Conservation (phyloP, 2,888 invertebrate genomes). For the Drosophila anomelani region DNA sequence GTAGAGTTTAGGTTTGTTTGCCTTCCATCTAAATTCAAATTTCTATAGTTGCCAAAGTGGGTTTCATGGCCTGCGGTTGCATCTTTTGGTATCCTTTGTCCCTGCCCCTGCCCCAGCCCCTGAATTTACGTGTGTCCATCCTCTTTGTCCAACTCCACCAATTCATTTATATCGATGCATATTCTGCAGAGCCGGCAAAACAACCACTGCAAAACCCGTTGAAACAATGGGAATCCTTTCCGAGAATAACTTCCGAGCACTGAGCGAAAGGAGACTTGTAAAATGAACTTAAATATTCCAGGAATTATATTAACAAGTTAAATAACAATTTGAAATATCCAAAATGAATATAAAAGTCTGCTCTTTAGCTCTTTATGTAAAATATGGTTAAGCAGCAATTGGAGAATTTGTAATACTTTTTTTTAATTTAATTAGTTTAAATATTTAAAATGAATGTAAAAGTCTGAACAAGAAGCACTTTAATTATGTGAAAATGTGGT, state of each 20-base stretch:
- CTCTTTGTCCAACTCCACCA: constrained; percentile 24
- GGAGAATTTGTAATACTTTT: no score
- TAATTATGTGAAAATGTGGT: no score
- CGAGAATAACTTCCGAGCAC: constrained; percentile 16
- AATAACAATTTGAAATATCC: no score
- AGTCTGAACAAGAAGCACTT: no score
- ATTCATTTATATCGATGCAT: constrained; percentile 48
- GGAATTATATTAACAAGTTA: no score
- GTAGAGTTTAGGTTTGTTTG: neutral
- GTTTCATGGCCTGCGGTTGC: constrained; percentile 9
- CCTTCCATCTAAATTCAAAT: constrained; percentile 33
- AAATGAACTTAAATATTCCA: no score
- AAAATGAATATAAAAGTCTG: no score
- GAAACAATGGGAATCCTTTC: constrained; percentile 36
- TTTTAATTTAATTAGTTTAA: no score
- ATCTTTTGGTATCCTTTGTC: neutral
- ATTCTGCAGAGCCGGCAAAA: constrained; percentile 37
- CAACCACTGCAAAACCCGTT: constrained; percentile 21
- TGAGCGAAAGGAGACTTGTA: neutral
- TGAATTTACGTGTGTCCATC: constrained; percentile 11
- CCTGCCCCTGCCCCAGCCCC: neutral
- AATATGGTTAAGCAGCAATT: no score
- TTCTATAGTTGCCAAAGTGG: constrained; percentile 5
- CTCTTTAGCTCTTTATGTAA: no score
- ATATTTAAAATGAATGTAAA: no score